Conservation (phyloP, 2,797 vertebrate species). For the Pterois miles region DNA sequence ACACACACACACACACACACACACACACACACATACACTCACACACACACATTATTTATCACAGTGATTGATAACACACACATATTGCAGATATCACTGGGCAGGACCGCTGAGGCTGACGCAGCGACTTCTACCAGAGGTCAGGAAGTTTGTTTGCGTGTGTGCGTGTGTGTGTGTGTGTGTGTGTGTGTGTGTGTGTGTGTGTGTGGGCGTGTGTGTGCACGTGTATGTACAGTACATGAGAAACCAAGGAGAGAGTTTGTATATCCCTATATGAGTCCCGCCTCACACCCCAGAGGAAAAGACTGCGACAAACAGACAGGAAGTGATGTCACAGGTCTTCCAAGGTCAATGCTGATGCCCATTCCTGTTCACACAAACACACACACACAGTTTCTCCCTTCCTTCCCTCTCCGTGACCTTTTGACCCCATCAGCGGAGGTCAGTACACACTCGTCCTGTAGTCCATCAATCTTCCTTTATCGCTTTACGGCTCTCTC, state of each 20-base stretch:
- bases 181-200: not conserved
- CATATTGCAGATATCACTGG: conserved; percentile 30
- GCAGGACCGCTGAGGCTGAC: conserved; percentile 34
- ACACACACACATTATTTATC: conserved; percentile 45
- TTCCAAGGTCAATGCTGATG: conserved; percentile 42
- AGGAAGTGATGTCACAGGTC: conserved; percentile 59
- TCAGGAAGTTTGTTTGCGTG: conserved; percentile 25
- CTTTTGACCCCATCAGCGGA: conserved; percentile 39
- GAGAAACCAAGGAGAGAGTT: not conserved
- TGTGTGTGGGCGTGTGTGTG: conserved; percentile 5
- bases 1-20: conserved; percentile 26
- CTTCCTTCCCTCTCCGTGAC: not conserved
- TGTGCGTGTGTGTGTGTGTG: not conserved
- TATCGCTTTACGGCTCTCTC: conserved; percentile 19
- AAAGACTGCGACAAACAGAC: conserved; percentile 49
- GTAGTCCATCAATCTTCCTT: conserved; percentile 42
- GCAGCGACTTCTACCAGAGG: conserved; percentile 45
- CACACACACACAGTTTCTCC: not conserved
- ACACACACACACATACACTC: conserved; percentile 20
- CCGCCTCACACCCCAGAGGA: conserved; percentile 16
- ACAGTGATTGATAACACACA: conserved; percentile 51
- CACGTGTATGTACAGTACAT: not conserved
- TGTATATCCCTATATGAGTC: conserved; percentile 5
- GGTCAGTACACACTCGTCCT: conserved; percentile 46
- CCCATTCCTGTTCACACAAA: not conserved